phyloP scores from a whole-genome alignment of 2,888 invertebrate genomes.

The Lamproptera curius region DNA sequence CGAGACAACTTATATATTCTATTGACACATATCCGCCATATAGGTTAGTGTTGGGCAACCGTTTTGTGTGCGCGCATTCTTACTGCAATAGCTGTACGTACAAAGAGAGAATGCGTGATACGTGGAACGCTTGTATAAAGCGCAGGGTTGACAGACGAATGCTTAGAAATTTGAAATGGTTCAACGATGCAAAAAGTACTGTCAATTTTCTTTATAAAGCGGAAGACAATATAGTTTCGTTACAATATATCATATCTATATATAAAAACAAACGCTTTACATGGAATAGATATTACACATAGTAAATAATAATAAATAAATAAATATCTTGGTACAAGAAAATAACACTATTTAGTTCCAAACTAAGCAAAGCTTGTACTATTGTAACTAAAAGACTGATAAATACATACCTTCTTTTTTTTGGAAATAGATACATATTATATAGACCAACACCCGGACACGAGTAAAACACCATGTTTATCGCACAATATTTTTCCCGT shows the following conservation, averaged over 20 bases:
- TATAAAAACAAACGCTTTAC: too few species aligned
- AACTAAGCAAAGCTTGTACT: too few species aligned
- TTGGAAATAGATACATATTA: too few species aligned
- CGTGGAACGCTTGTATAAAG: conserved; percentile 42
- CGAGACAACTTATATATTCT: conserved; percentile 13
- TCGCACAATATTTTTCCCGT: too few species aligned
- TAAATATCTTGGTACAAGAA: too few species aligned
- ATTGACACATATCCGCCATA: conserved; percentile 18
- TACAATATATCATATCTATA: background rate
- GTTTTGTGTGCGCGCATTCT: conserved; percentile 45
- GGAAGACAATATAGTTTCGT: background rate
- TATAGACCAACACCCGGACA: too few species aligned
- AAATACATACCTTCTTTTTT: too few species aligned
- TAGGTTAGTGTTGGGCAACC: conserved; percentile 28
- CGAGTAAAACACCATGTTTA: too few species aligned
- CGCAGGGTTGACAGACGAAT: conserved; percentile 38
- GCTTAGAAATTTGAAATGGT: background rate
- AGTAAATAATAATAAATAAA: too few species aligned
- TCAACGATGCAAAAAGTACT: background rate
- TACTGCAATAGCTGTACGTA: conserved; percentile 49
- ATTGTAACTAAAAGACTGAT: too few species aligned
- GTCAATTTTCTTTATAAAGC: background rate
- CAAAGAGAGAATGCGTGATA: conserved; percentile 58
- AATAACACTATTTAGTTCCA: too few species aligned
- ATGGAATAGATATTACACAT: too few species aligned